phyloP scores from a whole-genome alignment of 2,888 invertebrate species.

The Dysmachus trigonus region DNA sequence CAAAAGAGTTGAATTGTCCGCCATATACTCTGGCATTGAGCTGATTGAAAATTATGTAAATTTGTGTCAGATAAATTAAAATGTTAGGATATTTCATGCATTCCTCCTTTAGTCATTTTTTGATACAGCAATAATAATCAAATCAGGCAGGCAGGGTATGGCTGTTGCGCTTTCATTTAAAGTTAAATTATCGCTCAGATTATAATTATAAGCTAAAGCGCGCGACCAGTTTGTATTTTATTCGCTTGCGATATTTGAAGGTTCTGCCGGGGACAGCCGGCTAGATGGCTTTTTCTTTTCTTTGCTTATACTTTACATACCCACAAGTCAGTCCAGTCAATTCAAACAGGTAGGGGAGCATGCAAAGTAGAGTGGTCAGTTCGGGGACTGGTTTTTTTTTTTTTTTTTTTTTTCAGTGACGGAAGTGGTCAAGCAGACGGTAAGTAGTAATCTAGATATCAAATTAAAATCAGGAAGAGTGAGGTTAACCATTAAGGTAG shows the following conservation, averaged over 20 bases:
- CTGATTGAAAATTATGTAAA: conserved; percentile 25
- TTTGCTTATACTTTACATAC: background rate
- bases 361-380: background rate
- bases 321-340: background rate
- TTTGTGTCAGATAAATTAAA: conserved; percentile 31
- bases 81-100: background rate
- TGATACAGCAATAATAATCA: background rate
- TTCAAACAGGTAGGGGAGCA: background rate
- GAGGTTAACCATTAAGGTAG: background rate
- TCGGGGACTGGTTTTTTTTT: background rate
- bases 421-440: background rate
- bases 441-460: background rate
- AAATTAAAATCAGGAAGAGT: background rate
- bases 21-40: conserved; percentile 10
- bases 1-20: background rate
- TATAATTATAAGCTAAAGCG: background rate
- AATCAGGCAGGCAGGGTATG: background rate
- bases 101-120: background rate
- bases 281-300: background rate
- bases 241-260: background rate
- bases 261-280: background rate
- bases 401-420: background rate
- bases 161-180: background rate
- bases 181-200: background rate
- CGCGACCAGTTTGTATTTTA: background rate